phyloP scores from a whole-genome alignment of 2,113 vertebrate species.

The Sapayoa aenigma region DNA sequence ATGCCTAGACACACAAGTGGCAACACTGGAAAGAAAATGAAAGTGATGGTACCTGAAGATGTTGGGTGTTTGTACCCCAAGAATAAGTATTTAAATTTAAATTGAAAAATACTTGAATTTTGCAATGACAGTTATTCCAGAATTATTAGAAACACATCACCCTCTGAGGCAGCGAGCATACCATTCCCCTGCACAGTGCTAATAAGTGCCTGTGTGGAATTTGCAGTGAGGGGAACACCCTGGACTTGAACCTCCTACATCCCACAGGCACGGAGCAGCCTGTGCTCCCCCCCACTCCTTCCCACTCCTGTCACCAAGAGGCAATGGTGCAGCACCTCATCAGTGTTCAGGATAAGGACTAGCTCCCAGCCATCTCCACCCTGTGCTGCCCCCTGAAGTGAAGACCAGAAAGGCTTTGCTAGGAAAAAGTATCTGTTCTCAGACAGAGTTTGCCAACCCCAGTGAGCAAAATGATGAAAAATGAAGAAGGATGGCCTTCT shows the following conservation, averaged over 20 bases:
- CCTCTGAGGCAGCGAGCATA: accelerated
- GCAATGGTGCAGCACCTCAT: accelerated
- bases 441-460: neutral
- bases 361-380: neutral
- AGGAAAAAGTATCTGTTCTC: neutral
- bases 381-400: neutral
- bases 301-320: neutral
- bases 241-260: neutral
- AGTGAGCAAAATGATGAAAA: too few relatives aligned
- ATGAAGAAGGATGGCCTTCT: neutral
- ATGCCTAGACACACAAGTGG: neutral
- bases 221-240: accelerated
- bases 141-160: neutral
- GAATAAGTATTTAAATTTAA: neutral
- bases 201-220: neutral
- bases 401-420: neutral
- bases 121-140: neutral
- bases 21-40: neutral
- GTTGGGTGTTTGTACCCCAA: neutral
- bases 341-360: neutral
- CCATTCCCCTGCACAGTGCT: neutral
- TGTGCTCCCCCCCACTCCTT: neutral
- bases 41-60: neutral
- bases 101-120: neutral
- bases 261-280: neutral